A percentile compares a stretch with the other conserved stretches of the same genome.
These are phyloP conservation scores for Drosophila arawakana DNA, from an alignment of 1,140 invertebrate species.

Conservation along the genomic window DNA sequence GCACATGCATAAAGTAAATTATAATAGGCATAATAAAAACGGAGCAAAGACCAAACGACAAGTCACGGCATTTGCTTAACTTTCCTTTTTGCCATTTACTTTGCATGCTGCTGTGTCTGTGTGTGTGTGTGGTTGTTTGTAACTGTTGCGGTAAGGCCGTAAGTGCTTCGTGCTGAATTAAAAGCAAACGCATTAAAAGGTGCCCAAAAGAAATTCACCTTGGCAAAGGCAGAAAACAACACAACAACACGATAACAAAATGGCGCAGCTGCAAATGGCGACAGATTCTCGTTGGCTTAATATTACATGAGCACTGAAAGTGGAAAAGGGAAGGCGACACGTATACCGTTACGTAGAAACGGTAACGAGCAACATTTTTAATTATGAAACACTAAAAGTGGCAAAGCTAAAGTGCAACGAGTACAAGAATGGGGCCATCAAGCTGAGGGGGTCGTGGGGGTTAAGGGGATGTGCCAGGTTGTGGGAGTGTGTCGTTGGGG, in stretches of 20 bases:
- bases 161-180: constrained; percentile 78
- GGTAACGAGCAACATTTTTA: constrained; percentile 80
- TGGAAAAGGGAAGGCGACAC: background rate
- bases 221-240: constrained; percentile 56
- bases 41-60: constrained; percentile 60
- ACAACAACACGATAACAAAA: constrained; percentile 48
- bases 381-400: constrained; percentile 84
- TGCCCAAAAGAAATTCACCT: constrained; percentile 81
- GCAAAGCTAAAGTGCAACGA: constrained; percentile 83
- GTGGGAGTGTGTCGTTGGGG: constrained; percentile 24
- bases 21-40: constrained; percentile 82
- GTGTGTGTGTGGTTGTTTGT: constrained; percentile 5
- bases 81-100: constrained; percentile 41
- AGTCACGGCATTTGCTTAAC: constrained; percentile 72
- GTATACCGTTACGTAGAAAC: constrained; percentile 3
- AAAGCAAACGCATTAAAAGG: constrained; percentile 82
- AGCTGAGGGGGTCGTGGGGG: background rate
- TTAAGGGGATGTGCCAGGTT: too few species aligned
- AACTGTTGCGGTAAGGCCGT: constrained; percentile 58
- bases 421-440: constrained; percentile 32
- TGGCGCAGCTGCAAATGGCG: constrained; percentile 74
- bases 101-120: constrained; percentile 14
- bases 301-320: constrained; percentile 68
- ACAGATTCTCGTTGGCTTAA: constrained; percentile 64
- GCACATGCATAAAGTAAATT: constrained; percentile 79